These are phyloP conservation scores for Euplexia lucipara DNA, from an alignment of 2,888 invertebrate species.

Conservation along the genomic window DNA sequence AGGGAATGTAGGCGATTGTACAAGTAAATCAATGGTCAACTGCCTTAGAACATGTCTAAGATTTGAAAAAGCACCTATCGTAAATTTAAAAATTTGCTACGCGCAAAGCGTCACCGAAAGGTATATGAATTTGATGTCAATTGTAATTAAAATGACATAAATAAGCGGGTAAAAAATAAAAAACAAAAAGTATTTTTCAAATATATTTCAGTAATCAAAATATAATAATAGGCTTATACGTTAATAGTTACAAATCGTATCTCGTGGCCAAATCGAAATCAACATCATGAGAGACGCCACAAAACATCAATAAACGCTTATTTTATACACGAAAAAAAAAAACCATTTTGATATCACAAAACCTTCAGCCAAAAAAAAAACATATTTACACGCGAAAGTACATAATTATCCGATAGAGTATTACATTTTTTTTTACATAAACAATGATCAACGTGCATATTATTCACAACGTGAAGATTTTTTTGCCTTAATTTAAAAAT, in stretches of 20 bases:
- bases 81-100: no score
- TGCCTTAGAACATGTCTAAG: no score
- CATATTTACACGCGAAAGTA: constrained; percentile 80
- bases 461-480: constrained; percentile 85
- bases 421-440: constrained; percentile 82
- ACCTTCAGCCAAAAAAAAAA: constrained; percentile 64
- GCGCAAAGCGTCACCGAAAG: no score
- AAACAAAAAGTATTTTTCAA: constrained; percentile 83
- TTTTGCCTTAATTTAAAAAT: constrained; percentile 70
- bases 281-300: constrained; percentile 60
- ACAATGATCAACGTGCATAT: constrained; percentile 75
- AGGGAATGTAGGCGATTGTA: no score
- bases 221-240: constrained; percentile 91
- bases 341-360: constrained; percentile 68
- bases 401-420: constrained; percentile 78
- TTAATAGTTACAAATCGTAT: constrained; percentile 90
- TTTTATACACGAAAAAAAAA: constrained; percentile 64
- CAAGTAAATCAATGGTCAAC: no score
- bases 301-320: constrained; percentile 66
- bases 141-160: no score
- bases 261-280: constrained; percentile 77
- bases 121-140: no score
- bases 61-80: no score
- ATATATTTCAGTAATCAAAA: constrained; percentile 91
- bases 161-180: constrained; percentile 74